phyloP scores from a whole-genome alignment of 2,113 vertebrate genomes.

The Alligator mississippiensis region DNA sequence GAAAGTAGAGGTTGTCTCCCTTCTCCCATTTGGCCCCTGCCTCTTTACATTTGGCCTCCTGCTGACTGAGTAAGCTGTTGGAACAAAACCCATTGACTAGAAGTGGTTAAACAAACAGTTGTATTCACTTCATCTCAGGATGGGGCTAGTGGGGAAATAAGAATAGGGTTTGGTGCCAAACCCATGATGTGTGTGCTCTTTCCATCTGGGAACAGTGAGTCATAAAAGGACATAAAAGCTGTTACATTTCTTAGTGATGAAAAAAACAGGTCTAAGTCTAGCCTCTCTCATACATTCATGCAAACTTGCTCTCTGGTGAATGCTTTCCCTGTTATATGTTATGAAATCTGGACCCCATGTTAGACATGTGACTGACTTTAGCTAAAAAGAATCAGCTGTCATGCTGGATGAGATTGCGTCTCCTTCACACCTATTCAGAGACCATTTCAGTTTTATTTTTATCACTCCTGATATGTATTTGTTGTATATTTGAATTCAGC shows the following conservation, averaged over 20 bases:
- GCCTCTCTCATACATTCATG: not conserved
- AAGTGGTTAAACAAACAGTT: conserved; percentile 44
- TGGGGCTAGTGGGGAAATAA: conserved; percentile 26
- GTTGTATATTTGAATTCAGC: conserved; percentile 6
- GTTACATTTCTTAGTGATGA: not conserved
- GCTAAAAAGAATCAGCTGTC: conserved; percentile 44
- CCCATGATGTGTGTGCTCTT: conserved; percentile 30
- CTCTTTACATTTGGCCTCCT: not conserved
- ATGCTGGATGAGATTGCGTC: conserved; percentile 29
- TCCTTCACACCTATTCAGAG: not conserved
- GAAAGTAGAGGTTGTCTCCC: not conserved
- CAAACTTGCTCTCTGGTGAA: not conserved
- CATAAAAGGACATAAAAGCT: not conserved
- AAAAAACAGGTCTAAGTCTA: not conserved
- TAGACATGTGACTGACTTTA: conserved; percentile 31
- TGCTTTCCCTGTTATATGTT: not conserved
- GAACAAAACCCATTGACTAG: not conserved
- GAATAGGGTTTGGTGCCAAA: conserved; percentile 20
- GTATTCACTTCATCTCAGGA: not conserved
- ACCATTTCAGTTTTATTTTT: conserved; percentile 13
- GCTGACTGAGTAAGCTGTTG: conserved; percentile 9
- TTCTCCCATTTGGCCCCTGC: not conserved
- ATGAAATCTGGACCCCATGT: conserved; percentile 29
- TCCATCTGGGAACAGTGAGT: conserved; percentile 66
- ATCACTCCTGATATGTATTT: not conserved